Percentiles rank a stretch among this genome's conserved stretches.
Conservation (phyloP, 2,113 vertebrate species). For the Oncorhynchus keta region DNA sequence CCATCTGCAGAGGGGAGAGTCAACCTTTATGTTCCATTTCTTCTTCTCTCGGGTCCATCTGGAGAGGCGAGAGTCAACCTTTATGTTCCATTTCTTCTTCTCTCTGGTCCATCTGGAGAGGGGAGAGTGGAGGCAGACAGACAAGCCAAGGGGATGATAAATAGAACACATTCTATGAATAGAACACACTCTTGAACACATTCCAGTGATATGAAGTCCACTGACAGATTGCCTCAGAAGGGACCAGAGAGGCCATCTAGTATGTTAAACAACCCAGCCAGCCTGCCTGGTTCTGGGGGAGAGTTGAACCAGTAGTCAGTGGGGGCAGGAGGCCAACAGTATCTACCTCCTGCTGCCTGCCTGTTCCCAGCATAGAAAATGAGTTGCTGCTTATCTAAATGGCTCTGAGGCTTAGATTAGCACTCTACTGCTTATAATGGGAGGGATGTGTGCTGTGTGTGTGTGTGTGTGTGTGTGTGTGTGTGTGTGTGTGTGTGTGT, state of each 20-base stretch:
- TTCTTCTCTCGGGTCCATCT: neutral
- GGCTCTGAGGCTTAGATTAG: conserved; percentile 27
- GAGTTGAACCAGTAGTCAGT: neutral
- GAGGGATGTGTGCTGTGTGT: conserved; percentile 27
- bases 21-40: too few relatives aligned
- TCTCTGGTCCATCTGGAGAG: neutral
- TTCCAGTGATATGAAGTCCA: conserved; percentile 35
- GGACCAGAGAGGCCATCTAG: conserved; percentile 14
- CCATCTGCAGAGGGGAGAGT: too few relatives aligned
- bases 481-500: neutral
- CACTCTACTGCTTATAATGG: conserved; percentile 28
- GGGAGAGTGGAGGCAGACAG: conserved; percentile 10
- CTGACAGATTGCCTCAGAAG: conserved; percentile 16
- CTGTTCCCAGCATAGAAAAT: neutral
- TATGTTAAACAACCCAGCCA: conserved; percentile 32
- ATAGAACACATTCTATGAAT: neutral
- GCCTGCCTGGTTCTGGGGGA: conserved; percentile 7
- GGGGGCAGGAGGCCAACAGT: neutral
- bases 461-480: conserved; percentile 40
- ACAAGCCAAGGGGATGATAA: neutral
- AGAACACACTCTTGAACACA: conserved; percentile 31
- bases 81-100: too few relatives aligned
- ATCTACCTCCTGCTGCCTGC: neutral
- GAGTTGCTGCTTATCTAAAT: neutral
- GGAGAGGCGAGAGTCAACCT: neutral